Conservation (phyloP, 2,888 invertebrate genomes). For the Deroplatys truncata region DNA sequence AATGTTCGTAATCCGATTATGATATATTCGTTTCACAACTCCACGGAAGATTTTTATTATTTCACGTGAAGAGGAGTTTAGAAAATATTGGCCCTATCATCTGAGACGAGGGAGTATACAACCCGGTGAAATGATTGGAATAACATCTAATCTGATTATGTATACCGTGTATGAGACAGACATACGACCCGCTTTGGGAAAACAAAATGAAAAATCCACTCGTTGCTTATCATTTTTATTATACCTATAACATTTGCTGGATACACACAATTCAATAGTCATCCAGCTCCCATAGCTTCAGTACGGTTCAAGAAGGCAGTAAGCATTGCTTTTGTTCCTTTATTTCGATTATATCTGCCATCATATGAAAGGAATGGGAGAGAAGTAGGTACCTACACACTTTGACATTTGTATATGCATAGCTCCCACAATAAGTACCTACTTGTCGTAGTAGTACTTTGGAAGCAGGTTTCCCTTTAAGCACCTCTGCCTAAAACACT, state of each 20-base stretch:
- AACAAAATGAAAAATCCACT: neutral
- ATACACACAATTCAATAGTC: neutral
- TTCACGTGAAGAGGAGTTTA: neutral
- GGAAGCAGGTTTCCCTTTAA: too few relatives aligned
- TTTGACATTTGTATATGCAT: too few relatives aligned
- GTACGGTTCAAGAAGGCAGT: too few relatives aligned
- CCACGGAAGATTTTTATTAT: neutral
- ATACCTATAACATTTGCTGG: neutral
- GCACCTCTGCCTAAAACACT: too few relatives aligned
- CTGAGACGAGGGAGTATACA: neutral
- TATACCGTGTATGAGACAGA: neutral
- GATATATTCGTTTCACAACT: neutral
- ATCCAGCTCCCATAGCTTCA: too few relatives aligned
- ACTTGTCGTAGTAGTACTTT: too few relatives aligned
- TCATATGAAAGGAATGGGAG: too few relatives aligned
- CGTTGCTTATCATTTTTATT: neutral
- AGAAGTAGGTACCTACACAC: too few relatives aligned
- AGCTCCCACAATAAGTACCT: too few relatives aligned
- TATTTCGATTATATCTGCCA: too few relatives aligned
- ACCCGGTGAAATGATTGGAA: neutral
- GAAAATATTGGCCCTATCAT: neutral
- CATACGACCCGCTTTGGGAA: neutral
- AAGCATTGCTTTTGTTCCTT: too few relatives aligned
- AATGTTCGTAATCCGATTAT: neutral
- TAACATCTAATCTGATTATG: neutral